phyloP scores from a whole-genome alignment of 2,888 invertebrate genomes.

The Eristalinus aeneus region DNA sequence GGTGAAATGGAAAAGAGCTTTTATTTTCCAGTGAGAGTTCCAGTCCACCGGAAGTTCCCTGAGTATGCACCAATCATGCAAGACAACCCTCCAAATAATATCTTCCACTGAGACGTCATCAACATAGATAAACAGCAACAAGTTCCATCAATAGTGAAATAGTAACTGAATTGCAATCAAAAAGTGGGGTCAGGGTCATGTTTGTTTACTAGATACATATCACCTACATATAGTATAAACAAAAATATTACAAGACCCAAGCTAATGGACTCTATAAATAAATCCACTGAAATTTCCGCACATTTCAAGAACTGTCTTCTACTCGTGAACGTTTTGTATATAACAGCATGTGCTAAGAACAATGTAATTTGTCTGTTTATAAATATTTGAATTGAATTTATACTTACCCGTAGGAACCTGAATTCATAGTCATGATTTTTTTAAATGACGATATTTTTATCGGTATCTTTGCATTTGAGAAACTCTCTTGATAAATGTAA shows the following conservation, averaged over 20 bases:
- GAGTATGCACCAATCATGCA: background rate
- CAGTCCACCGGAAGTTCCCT: slow-evolving; percentile 22
- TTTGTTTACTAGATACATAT: slow-evolving; percentile 60
- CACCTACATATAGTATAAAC: background rate
- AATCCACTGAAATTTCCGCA: slow-evolving; percentile 23
- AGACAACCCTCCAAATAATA: background rate
- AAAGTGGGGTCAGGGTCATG: slow-evolving; percentile 52
- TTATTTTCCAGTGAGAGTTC: slow-evolving; percentile 40
- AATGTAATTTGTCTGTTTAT: slow-evolving; percentile 10
- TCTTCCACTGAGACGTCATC: slow-evolving; percentile 6
- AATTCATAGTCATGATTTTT: slow-evolving; percentile 18
- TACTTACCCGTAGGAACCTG: background rate
- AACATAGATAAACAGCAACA: slow-evolving; percentile 40
- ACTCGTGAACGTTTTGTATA: background rate
- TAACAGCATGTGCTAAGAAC: background rate
- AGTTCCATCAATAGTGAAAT: background rate
- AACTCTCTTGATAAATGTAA: background rate
- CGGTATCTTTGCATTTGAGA: background rate
- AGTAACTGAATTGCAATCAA: slow-evolving; percentile 8
- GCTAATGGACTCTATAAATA: slow-evolving; percentile 60
- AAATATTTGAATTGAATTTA: slow-evolving; percentile 11
- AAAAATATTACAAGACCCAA: slow-evolving; percentile 7
- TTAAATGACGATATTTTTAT: background rate
- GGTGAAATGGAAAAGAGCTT: slow-evolving; percentile 42
- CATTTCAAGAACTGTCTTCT: background rate